phyloP scores from a whole-genome alignment of 53 echinoderm and acorn worm genomes.

The Antedon mediterranea region DNA sequence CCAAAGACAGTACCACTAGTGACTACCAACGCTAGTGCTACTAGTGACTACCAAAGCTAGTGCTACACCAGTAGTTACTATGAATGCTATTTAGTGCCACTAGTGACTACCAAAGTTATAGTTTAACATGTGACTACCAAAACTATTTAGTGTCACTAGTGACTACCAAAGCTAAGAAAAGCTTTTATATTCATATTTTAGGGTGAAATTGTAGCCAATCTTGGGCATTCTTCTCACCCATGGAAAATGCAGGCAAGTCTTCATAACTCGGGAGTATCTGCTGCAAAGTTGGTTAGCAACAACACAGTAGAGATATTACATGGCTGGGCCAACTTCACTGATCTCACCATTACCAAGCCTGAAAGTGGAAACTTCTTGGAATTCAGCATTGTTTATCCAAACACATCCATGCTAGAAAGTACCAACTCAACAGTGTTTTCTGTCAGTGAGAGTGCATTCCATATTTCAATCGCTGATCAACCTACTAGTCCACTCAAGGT shows the following conservation, averaged over 20 bases:
- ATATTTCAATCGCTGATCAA: not conserved
- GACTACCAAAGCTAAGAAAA: too few relatives aligned
- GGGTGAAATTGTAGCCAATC: constrained; percentile 35
- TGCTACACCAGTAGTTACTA: too few relatives aligned
- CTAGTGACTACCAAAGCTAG: too few relatives aligned
- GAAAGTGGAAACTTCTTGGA: constrained; percentile 46
- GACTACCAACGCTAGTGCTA: too few relatives aligned
- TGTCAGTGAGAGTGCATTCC: constrained; percentile 32
- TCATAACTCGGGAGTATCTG: not conserved
- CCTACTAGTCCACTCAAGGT: not conserved
- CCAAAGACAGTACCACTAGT: too few relatives aligned
- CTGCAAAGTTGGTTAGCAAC: constrained; percentile 42
- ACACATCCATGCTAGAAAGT: constrained; percentile 20
- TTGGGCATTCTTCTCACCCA: constrained; percentile 49
- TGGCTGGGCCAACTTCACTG: constrained; percentile 76
- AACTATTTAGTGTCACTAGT: too few relatives aligned
- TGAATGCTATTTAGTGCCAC: too few relatives aligned
- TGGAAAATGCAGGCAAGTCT: constrained; percentile 60
- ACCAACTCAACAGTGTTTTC: constrained; percentile 29
- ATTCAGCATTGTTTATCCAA: constrained; percentile 47
- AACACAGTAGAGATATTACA: constrained; percentile 34
- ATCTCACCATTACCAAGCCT: constrained; percentile 28
- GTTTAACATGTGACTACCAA: too few relatives aligned
- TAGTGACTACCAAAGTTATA: too few relatives aligned
- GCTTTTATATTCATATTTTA: constrained; percentile 12